These are phyloP conservation scores for Halisarca cf. caerulea DNA, from an alignment of 37 sponge, comb jelly and placozoan genomes.

Conservation along the genomic window DNA sequence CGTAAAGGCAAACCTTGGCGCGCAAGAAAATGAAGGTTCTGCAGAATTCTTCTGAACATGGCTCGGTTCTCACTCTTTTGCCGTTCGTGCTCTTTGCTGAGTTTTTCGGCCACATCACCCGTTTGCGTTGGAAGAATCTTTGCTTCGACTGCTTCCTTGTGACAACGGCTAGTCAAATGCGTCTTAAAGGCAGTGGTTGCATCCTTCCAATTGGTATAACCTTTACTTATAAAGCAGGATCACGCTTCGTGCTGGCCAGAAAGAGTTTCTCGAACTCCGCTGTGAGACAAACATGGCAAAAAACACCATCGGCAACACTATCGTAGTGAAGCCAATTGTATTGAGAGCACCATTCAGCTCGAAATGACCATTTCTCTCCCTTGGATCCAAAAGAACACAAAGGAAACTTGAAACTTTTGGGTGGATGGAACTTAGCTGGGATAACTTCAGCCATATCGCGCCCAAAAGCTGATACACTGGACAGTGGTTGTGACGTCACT, in stretches of 20 bases:
- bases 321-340: not conserved
- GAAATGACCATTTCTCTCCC: not conserved
- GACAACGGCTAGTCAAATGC: not conserved
- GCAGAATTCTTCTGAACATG: not conserved
- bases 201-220: not conserved
- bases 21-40: slow-evolving; percentile 7
- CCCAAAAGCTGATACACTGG: too few relatives aligned
- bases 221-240: slow-evolving; percentile 15
- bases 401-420: too few relatives aligned
- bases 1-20: slow-evolving; percentile 21
- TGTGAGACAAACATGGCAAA: slow-evolving; percentile 44
- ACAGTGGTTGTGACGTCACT: too few relatives aligned
- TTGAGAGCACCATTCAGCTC: not conserved
- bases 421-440: not conserved
- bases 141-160: not conserved
- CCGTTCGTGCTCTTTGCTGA: not conserved
- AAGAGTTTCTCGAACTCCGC: slow-evolving; percentile 33
- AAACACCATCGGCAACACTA: not conserved
- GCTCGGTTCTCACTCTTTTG: not conserved
- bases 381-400: not conserved
- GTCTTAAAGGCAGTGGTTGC: not conserved
- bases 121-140: not conserved
- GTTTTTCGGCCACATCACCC: not conserved
- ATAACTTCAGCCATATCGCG: not conserved
- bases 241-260: slow-evolving; percentile 37